Conservation (phyloP, 1,140 invertebrate genomes). For the Pogonus chalceus region DNA sequence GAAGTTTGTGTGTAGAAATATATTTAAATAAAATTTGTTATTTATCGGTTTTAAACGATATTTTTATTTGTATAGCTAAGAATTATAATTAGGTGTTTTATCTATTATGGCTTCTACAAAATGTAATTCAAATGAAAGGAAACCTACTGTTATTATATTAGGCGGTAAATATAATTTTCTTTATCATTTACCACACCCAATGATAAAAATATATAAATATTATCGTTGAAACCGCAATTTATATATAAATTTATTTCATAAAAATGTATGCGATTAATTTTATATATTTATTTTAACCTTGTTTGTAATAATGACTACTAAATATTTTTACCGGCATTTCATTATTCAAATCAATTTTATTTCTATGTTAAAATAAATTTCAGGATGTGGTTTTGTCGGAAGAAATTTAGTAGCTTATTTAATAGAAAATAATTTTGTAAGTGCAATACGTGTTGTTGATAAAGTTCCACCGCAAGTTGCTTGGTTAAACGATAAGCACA, state of each 20-base stretch:
- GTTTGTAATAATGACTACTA: too few species aligned
- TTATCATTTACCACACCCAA: conserved; percentile 2
- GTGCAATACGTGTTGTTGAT: conserved; percentile 70
- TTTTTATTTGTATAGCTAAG: too few species aligned
- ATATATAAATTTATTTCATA: too few species aligned
- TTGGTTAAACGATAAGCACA: conserved; percentile 70
- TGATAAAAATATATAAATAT: too few species aligned
- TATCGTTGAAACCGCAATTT: too few species aligned
- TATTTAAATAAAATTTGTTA: too few species aligned
- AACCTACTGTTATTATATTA: conserved; percentile 34
- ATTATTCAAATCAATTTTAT: neutral
- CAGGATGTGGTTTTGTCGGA: conserved; percentile 88
- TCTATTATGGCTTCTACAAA: neutral
- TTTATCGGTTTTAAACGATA: too few species aligned
- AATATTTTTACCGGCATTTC: too few species aligned
- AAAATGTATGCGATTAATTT: too few species aligned
- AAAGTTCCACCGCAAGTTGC: conserved; percentile 87
- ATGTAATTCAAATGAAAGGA: conserved; percentile 20
- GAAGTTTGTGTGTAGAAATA: too few species aligned
- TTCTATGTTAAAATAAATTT: conserved; percentile 21
- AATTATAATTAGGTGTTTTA: too few species aligned
- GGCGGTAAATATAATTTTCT: conserved; percentile 34
- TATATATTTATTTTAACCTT: too few species aligned
- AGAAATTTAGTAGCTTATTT: conserved; percentile 77
- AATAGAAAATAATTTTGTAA: conserved; percentile 64